These are phyloP conservation scores for Anolis apletophallus DNA, from an alignment of 2,797 vertebrate genomes.

Conservation along the genomic window DNA sequence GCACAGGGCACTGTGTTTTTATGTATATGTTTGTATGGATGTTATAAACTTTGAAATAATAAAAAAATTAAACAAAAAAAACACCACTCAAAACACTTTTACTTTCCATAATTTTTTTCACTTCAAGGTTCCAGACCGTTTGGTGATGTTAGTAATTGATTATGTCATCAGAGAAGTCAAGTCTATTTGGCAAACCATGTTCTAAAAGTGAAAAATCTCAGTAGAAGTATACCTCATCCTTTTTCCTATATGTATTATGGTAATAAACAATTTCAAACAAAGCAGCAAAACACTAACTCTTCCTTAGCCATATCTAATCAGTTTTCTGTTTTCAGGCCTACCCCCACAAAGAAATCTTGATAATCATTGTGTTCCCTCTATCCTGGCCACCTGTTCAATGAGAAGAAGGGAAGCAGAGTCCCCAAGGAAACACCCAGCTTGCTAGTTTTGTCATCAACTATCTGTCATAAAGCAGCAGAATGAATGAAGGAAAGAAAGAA, in stretches of 20 bases:
- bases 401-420: neutral
- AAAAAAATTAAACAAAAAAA: no score
- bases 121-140: neutral
- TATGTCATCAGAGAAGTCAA: neutral
- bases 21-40: no score
- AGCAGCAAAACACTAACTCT: constrained; percentile 20
- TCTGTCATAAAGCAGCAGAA: neutral
- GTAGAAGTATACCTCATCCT: neutral
- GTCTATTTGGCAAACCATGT: neutral
- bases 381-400: neutral
- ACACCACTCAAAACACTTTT: no score
- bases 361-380: constrained; percentile 19
- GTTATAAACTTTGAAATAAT: no score
- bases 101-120: neutral
- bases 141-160: neutral
- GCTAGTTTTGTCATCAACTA: neutral
- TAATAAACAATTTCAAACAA: neutral
- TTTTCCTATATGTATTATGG: neutral
- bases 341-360: neutral
- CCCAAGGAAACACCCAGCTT: neutral
- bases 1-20: no score
- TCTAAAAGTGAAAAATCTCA: neutral
- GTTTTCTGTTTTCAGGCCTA: neutral
- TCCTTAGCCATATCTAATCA: neutral
- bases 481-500: neutral